Base-by-base conservation (phyloP, 2,888 invertebrate species). In the Philaethria dido region DNA sequence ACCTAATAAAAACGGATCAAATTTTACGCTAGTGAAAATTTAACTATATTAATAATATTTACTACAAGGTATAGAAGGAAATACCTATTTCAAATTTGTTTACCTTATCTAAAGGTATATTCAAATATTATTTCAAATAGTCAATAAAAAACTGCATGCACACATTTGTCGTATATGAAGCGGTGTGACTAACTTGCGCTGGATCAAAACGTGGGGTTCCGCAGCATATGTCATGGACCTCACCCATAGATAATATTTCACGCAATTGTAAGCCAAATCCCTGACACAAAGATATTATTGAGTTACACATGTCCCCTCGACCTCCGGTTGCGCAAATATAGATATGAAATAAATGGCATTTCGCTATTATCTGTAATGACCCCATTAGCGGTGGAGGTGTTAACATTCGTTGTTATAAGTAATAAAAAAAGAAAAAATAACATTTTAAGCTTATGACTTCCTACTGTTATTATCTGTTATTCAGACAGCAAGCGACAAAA, bases 261-360 rank as follows among this genome's bases (percentile, higher is more conserved):
- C 83, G 83, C 88, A 86, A 88, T 89, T 86, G 85, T 83, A 75
- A 80, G 75, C 81, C 74, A 83, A 88, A 87, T 84, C 85, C 85
- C 85, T 75, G 72, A 74, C 78, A 82, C 82, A 85, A 87, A 84
- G 73, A 81, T 78, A 85, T 87, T 85, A 86, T 85, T 81, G 81
- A 85, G 85, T 84, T 86, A 88, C 88, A 88, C 84, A 87, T 87
- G 87, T 87, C 84, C 78, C 78, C 73, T 77, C 71, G 72, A 69
- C 68, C 64, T 64, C 68, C 76, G 79, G 77, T 80, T 88, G 88
- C 79, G 75, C 87, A 89, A 88, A 89, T 81, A 91, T 73, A 89
- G 89, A 91, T 89, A 90, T 83, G 82, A 81, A 86, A 86, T 86
- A 85, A 82, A 88, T 85, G 83, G 83, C 80, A 79, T 76, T 77